Base-by-base conservation (phyloP, 64 coral and sea anemone genomes). In the Stylophora pistillata region DNA sequence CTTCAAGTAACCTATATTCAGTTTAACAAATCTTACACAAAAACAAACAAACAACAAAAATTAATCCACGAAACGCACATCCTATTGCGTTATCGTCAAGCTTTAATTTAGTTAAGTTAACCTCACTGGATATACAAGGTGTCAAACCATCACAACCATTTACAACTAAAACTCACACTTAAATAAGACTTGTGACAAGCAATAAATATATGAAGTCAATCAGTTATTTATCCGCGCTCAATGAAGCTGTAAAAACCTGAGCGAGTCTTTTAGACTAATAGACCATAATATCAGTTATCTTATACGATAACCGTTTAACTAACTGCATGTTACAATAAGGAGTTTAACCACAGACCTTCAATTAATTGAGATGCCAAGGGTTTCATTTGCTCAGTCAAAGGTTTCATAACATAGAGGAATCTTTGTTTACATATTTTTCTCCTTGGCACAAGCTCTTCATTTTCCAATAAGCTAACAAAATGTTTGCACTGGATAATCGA, bases 191-290 rank as follows among this genome's bases (percentile, higher is more conserved):
- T 30, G 29, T 2, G 29, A 82, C 79, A 82, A 23, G 59, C 29
- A 82, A 82, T 82, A 82, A 82, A 82, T 82, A 82, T 30, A 21
- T 60, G 78, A 56, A 82, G 29, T 82, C 11, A 30, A 64, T 66
- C 17, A 12, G 14, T 21, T 64, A 68, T n/a, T 68, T 28, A 10
- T 12, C 20, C 15, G 11, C 21, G 10, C 5, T 68, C 12, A 0
- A 21, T 68, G n/a, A 30, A 29, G 27, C 26, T 9, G 78, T 62
- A 15, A 80, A 21, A 80, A 62, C 57, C 55, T 31, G 55, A 34
- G 34, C 72, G 72, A 52, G 30, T 74, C 30, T 31, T 17, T 15
- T 47, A 47, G 37, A 47, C 37, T 47, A 47, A 3, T 47, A 47
- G 37, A 47, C 0, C 7, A 4, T 47, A 47, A 47, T 4, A 47